Base-by-base conservation (phyloP, 2,113 vertebrate species). In the Atrichornis clamosus region DNA sequence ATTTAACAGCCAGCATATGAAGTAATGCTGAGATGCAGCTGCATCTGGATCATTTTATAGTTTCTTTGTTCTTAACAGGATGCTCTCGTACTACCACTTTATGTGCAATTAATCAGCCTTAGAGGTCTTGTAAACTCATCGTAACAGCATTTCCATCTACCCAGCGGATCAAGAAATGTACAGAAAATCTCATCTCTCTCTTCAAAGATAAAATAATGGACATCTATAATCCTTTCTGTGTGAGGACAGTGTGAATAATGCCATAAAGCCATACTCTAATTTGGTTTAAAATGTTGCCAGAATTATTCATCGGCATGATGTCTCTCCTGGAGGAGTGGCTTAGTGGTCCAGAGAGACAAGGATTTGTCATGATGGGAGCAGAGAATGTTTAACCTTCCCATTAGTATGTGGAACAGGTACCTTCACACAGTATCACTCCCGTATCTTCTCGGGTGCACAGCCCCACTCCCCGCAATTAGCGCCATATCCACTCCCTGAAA, bases 21-120 rank as follows among this genome's bases (percentile, higher is more conserved):
- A 88, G 23, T 89, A 84, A 95, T 92, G 73, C 58, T 68, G 82
- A 91, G 79, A 93, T 56, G 69, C 91, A 96, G 93, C 93, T 97
- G 94, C 82, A 81, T 83, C 92, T 96, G 46, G 50, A 85, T 62
- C 22, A 73, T 91, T 73, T 96, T 95, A 93, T 47, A 92, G 83
- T 56, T 95, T 89, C 84, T 89, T 94, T 84, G 82, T 97, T 96
- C 60, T 74, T 91, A 65, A 87, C 65, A 96, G 92, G 50, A 94
- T 74, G 84, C 63, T 89, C 68, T 91, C 55, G 20, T 60, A 76
- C 87, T 65, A 82, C 79, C 79, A 86, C 88, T 96, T 95, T 89
- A 93, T 89, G 68, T 89, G 84, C 42, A 89, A 53, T 89, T 92
- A 86, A 81, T 92, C 86, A 95, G 90, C 39, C 42, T 94, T 78